Conservation (phyloP, 37 sponge, comb jelly and placozoan genomes). For the Agelas oroides region DNA sequence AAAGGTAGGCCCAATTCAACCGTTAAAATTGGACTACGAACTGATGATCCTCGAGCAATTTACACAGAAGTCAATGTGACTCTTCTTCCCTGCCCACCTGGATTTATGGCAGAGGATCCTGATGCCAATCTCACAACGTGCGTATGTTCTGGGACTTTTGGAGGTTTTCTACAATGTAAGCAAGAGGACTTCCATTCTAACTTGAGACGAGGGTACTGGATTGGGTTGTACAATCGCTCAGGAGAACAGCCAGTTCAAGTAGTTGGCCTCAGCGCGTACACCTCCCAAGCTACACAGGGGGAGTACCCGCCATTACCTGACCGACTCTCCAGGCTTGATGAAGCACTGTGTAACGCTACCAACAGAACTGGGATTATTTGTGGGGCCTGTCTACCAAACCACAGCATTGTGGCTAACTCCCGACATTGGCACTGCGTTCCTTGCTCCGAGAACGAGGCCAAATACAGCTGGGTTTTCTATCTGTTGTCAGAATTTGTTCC, state of each 20-base stretch:
- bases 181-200: background rate
- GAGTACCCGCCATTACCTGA: background rate
- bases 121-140: background rate
- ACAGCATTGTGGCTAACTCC: constrained; percentile 36
- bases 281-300: background rate
- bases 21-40: constrained; percentile 6
- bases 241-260: background rate
- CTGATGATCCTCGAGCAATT: constrained; percentile 29
- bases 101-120: background rate
- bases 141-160: background rate
- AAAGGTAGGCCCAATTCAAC: constrained; percentile 11
- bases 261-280: background rate
- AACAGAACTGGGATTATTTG: constrained; percentile 45
- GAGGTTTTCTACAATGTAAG: background rate
- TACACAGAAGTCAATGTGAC: constrained; percentile 41
- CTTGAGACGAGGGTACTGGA: constrained; percentile 8
- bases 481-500: constrained; percentile 42
- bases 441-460: background rate
- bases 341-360: background rate
- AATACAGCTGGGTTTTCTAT: constrained; percentile 36
- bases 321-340: background rate
- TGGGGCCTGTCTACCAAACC: constrained; percentile 26
- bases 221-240: background rate
- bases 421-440: constrained; percentile 6
- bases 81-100: constrained; percentile 50